A percentile compares a stretch with the other conserved stretches of the same genome.
phyloP scores from a whole-genome alignment of 2,888 invertebrate genomes.

The Athetis lepigone region DNA sequence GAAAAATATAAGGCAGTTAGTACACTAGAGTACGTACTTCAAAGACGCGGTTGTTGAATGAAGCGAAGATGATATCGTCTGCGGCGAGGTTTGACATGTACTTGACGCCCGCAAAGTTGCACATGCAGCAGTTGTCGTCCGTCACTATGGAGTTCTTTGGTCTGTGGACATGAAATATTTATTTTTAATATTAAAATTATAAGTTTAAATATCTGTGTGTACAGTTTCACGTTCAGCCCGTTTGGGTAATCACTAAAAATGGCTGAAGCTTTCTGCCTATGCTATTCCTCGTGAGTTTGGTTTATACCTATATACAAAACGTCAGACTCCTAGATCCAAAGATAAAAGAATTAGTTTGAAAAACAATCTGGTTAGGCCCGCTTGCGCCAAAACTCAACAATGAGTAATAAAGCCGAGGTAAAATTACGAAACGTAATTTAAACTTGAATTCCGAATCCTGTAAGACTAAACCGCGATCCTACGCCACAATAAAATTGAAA shows the following conservation, averaged over 20 bases:
- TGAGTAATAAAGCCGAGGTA: too few species aligned
- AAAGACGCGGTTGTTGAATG: slow-evolving; percentile 96
- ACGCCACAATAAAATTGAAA: background rate
- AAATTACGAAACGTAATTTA: background rate
- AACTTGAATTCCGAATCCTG: background rate
- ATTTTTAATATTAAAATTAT: background rate
- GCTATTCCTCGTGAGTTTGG: too few species aligned
- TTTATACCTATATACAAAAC: too few species aligned
- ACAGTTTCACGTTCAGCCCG: too few species aligned
- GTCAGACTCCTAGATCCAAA: too few species aligned
- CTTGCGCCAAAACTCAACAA: too few species aligned
- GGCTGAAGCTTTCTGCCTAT: too few species aligned
- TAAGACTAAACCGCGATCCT: background rate
- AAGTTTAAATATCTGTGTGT: too few species aligned
- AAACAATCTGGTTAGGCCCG: too few species aligned
- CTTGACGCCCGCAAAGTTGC: slow-evolving; percentile 96
- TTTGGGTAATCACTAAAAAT: too few species aligned
- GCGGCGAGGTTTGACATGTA: slow-evolving; percentile 93
- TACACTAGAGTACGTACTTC: slow-evolving; percentile 89
- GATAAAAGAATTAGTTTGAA: too few species aligned
- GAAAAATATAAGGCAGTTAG: slow-evolving; percentile 1
- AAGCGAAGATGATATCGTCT: slow-evolving; percentile 96
- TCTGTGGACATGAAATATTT: slow-evolving; percentile 66
- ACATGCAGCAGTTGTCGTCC: slow-evolving; percentile 97
- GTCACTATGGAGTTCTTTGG: slow-evolving; percentile 92